phyloP scores from a whole-genome alignment of 2,113 vertebrate genomes.

The Mastomys natalensis region DNA sequence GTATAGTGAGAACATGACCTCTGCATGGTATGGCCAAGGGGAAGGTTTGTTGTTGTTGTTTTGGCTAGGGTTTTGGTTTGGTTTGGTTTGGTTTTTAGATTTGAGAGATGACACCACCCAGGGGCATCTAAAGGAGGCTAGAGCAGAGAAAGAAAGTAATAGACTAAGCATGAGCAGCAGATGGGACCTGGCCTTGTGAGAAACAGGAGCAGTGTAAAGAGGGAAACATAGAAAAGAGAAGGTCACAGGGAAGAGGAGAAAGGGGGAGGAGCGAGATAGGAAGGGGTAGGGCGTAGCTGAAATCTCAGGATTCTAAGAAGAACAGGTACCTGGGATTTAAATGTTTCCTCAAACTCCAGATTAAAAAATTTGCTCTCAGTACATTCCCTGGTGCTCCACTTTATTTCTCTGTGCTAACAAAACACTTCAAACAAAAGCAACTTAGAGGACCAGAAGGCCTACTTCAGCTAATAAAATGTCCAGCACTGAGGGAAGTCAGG shows the following conservation, averaged over 20 bases:
- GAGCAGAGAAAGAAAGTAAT: neutral
- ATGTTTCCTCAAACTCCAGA: conserved; percentile 70
- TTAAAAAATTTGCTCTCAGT: conserved; percentile 78
- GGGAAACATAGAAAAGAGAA: neutral
- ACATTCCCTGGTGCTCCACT: conserved; percentile 8
- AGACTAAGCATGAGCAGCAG: neutral
- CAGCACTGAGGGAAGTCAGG: neutral
- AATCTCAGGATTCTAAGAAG: neutral
- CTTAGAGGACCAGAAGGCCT: neutral
- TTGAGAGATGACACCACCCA: neutral
- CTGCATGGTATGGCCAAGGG: neutral
- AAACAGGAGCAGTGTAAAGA: neutral
- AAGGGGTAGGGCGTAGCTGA: too few relatives aligned
- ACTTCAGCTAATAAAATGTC: neutral
- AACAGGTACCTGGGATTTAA: neutral
- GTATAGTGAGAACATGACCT: neutral
- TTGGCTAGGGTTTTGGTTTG: neutral
- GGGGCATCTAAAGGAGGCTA: neutral
- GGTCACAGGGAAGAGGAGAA: neutral
- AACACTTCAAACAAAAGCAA: neutral
- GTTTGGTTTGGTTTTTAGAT: neutral
- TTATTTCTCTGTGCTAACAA: neutral
- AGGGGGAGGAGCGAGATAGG: neutral
- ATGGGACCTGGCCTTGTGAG: too few relatives aligned
- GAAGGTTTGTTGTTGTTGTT: neutral